Evolutionary conservation across 64 coral and sea anemone genomes (phyloP).

Genomic region (Montipora efflorescens): DNA sequence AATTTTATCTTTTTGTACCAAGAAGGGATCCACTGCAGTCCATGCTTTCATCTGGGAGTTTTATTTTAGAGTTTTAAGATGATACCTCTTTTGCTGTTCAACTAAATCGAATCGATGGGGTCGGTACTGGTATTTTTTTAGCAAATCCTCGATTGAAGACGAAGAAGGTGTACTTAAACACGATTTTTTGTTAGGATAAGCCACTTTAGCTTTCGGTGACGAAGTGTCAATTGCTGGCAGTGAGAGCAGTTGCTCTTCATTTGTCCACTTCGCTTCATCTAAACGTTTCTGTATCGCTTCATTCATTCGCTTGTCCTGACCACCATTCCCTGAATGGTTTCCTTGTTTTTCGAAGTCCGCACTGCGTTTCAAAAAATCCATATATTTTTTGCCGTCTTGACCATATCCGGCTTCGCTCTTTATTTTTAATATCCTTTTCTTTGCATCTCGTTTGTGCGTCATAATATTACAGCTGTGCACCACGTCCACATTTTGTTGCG

Average conservation of each 20-base stretch:
- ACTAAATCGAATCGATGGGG: not conserved
- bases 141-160: not conserved
- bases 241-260: not conserved
- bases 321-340: not conserved
- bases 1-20: too few relatives aligned
- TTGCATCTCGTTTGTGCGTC: not conserved
- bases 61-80: slow-evolving; percentile 31
- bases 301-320: not conserved
- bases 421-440: not conserved
- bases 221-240: slow-evolving; percentile 35
- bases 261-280: not conserved
- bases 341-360: not conserved
- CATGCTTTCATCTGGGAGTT: not conserved
- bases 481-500: slow-evolving; percentile 9
- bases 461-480: slow-evolving; percentile 5
- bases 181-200: not conserved
- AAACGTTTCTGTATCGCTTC: not conserved
- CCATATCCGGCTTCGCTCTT: not conserved
- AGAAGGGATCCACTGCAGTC: too few relatives aligned
- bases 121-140: slow-evolving; percentile 37
- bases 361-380: slow-evolving; percentile 36
- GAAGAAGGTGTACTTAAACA: not conserved
- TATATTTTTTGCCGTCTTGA: not conserved
- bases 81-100: slow-evolving; percentile 24
- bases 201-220: not conserved